Evolutionary conservation across 2,797 vertebrate genomes (phyloP).

Genomic region (Fistularia tabacaria): DNA sequence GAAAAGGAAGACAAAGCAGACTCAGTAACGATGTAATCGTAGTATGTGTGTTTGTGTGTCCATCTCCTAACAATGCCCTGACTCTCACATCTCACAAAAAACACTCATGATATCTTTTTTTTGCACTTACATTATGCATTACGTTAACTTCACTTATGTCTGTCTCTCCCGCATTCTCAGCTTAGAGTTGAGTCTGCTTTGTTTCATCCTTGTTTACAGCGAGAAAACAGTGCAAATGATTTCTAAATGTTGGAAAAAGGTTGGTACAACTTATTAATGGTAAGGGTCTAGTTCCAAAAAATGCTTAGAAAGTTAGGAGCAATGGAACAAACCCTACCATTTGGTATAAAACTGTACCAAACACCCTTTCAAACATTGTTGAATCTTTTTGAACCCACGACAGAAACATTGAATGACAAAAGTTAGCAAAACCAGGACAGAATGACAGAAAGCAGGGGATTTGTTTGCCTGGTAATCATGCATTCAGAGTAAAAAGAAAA

Average conservation of each 20-base stretch:
- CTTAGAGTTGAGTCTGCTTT: conserved; percentile 46
- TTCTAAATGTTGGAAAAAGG: conserved; percentile 32
- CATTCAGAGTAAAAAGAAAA: conserved; percentile 68
- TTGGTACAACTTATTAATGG: too few relatives aligned
- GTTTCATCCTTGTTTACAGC: conserved; percentile 41
- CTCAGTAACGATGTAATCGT: conserved; percentile 37
- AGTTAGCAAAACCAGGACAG: conserved; percentile 52
- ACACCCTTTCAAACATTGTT: conserved; percentile 29
- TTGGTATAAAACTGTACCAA: not conserved
- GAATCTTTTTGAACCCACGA: conserved; percentile 44
- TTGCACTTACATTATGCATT: conserved; percentile 48
- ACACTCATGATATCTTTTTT: conserved; percentile 8
- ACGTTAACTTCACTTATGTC: conserved; percentile 43
- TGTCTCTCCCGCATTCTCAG: conserved; percentile 22
- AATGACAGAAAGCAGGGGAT: conserved; percentile 56
- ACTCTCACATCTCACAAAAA: conserved; percentile 38
- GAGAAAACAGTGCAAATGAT: conserved; percentile 21
- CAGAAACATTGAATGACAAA: conserved; percentile 53
- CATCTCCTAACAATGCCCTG: conserved; percentile 37
- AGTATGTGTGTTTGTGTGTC: conserved; percentile 12
- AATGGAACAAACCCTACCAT: not conserved
- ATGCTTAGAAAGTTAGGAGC: too few relatives aligned
- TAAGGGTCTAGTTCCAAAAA: too few relatives aligned
- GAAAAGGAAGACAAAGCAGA: conserved; percentile 21
- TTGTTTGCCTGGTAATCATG: conserved; percentile 72